phyloP scores from a whole-genome alignment of 1,140 invertebrate genomes.

The Dendroctonus valens region DNA sequence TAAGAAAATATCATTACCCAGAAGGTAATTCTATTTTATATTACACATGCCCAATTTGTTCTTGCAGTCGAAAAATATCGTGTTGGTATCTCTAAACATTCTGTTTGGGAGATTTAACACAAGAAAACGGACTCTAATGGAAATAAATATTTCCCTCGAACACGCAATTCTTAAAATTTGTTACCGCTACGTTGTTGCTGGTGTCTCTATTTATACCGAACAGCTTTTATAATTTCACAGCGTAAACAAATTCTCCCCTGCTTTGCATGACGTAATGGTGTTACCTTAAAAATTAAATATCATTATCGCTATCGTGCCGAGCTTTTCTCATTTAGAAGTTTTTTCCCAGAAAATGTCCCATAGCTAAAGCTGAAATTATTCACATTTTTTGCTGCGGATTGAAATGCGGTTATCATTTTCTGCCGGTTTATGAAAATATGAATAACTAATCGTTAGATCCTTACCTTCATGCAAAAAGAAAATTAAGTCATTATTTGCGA shows the following conservation, averaged over 20 bases:
- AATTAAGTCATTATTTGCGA: too few relatives aligned
- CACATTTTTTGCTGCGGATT: too few relatives aligned
- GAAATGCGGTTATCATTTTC: too few relatives aligned
- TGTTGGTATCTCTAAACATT: constrained; percentile 6
- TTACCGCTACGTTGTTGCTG: constrained; percentile 5
- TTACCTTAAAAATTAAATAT: neutral
- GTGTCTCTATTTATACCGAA: constrained; percentile 13
- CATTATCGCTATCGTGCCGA: neutral
- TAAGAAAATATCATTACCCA: constrained; percentile 1
- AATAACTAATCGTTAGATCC: too few relatives aligned
- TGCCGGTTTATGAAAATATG: too few relatives aligned
- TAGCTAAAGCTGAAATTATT: too few relatives aligned
- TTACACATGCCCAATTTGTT: neutral
- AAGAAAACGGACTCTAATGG: constrained; percentile 14
- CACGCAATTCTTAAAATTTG: constrained; percentile 24
- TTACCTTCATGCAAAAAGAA: too few relatives aligned
- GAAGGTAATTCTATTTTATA: constrained; percentile 10
- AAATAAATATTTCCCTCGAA: constrained; percentile 23
- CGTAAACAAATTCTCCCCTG: constrained; percentile 1
- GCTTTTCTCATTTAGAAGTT: too few relatives aligned
- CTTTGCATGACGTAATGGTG: constrained; percentile 1
- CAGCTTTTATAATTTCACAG: constrained; percentile 7
- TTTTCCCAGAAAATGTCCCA: too few relatives aligned
- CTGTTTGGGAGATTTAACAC: constrained; percentile 19
- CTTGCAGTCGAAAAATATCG: neutral